phyloP scores from a whole-genome alignment of 1,140 invertebrate genomes.

The Microplitis demolitor region DNA sequence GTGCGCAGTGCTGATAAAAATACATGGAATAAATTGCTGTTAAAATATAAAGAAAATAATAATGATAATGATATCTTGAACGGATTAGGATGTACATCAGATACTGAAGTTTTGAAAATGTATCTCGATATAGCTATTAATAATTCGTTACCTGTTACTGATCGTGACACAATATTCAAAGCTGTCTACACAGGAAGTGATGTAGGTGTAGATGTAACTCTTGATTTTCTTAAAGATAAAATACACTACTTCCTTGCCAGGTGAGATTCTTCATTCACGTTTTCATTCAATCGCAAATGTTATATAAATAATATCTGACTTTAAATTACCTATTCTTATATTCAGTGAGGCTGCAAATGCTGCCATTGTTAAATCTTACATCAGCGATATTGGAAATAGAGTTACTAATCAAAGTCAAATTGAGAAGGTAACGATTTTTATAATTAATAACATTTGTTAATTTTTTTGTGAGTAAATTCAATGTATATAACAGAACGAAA shows the following conservation, averaged over 20 bases:
- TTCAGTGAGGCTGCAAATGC: neutral
- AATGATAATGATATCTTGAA: neutral
- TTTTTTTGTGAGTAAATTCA: too few relatives aligned
- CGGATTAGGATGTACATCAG: constrained; percentile 29
- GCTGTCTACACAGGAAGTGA: constrained; percentile 53
- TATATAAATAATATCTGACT: too few relatives aligned
- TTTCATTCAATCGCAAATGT: too few relatives aligned
- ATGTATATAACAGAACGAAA: too few relatives aligned
- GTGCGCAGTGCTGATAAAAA: constrained; percentile 66
- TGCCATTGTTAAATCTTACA: neutral
- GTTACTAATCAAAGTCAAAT: constrained; percentile 21
- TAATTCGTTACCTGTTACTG: neutral
- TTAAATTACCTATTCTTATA: too few relatives aligned
- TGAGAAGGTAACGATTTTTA: constrained; percentile 1
- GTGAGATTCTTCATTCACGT: too few relatives aligned
- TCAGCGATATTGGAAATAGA: constrained; percentile 14
- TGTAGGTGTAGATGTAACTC: constrained; percentile 54
- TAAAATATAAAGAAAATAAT: constrained; percentile 52
- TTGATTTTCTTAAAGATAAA: constrained; percentile 27
- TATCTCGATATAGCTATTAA: neutral
- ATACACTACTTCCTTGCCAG: neutral
- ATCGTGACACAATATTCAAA: constrained; percentile 46
- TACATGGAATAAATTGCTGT: constrained; percentile 70
- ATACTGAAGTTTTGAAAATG: neutral
- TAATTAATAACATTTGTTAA: too few relatives aligned